These are phyloP conservation scores for Hirudinaria manillensis DNA, from an alignment of 2,888 invertebrate genomes.

Conservation along the genomic window DNA sequence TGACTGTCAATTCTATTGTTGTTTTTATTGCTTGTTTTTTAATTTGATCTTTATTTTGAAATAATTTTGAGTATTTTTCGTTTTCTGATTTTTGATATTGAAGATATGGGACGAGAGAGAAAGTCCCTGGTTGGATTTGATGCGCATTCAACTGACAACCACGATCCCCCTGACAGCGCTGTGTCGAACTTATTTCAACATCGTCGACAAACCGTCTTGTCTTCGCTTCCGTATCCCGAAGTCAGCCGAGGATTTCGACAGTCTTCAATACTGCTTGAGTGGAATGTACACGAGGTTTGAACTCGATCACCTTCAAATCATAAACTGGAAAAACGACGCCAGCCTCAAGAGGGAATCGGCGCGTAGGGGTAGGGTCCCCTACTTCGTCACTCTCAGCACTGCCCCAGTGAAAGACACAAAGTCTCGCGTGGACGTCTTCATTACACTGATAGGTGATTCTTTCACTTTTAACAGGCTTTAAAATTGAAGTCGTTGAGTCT, in stretches of 20 bases:
- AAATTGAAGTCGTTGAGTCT: not conserved
- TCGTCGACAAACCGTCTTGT: conserved; percentile 40
- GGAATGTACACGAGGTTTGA: conserved; percentile 41
- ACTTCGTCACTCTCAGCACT: conserved; percentile 38
- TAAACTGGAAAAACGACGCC: conserved; percentile 29
- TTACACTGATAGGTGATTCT: conserved; percentile 39
- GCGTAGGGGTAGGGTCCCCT: conserved; percentile 27
- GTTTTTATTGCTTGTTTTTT: not conserved
- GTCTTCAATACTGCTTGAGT: conserved; percentile 35
- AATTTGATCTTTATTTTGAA: not conserved
- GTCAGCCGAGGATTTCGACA: conserved; percentile 36
- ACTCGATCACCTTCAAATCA: conserved; percentile 36
- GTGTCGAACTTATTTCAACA: conserved; percentile 40
- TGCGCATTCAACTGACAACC: conserved; percentile 38
- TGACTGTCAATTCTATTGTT: not conserved
- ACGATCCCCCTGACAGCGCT: conserved; percentile 37
- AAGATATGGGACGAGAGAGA: conserved; percentile 39
- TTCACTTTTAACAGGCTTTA: not conserved
- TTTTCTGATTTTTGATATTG: too few species aligned
- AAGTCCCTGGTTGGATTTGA: conserved; percentile 39
- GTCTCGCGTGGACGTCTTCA: conserved; percentile 39
- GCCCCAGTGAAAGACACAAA: conserved; percentile 34
- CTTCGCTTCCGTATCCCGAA: conserved; percentile 34
- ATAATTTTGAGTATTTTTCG: not conserved
- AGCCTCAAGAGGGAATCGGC: conserved; percentile 25